Percentiles rank a stretch among this genome's conserved stretches.
Conservation (phyloP, 2,888 invertebrate genomes). For the Ormyrus pomaceus region DNA sequence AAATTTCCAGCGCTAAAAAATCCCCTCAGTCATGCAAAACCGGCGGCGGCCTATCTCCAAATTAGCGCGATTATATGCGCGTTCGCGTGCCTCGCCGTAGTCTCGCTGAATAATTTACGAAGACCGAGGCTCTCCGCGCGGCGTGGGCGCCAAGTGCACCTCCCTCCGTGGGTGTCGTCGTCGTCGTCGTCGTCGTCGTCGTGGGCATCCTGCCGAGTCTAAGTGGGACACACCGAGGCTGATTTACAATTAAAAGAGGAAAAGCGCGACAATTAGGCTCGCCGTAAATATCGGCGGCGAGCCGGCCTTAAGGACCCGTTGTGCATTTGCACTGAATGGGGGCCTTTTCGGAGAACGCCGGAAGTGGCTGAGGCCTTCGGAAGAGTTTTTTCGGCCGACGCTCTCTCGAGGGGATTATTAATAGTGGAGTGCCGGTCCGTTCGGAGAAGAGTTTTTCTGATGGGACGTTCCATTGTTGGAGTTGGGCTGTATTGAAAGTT, state of each 20-base stretch:
- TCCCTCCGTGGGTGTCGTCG: slow-evolving; percentile 12
- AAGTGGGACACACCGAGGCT: background rate
- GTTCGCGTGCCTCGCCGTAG: slow-evolving; percentile 1
- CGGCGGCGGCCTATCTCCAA: slow-evolving; percentile 26
- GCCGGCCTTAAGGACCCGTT: slow-evolving; percentile 32
- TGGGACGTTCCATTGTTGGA: too few species aligned
- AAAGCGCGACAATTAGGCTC: background rate
- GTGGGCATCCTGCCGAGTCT: slow-evolving; percentile 29
- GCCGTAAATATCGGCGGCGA: background rate
- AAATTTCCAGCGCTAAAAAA: too few species aligned
- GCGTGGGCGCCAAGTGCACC: background rate
- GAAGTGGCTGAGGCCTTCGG: too few species aligned
- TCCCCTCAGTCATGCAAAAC: background rate
- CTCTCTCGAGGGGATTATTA: too few species aligned
- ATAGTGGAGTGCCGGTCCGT: too few species aligned
- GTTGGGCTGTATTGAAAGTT: too few species aligned
- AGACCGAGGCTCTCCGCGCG: background rate
- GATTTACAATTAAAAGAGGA: slow-evolving; percentile 41
- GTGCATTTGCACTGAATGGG: background rate
- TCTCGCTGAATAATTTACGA: slow-evolving; percentile 31
- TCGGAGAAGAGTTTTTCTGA: too few species aligned
- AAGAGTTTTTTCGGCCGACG: too few species aligned
- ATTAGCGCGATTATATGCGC: slow-evolving; percentile 34
- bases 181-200: background rate
- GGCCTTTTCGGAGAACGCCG: too few species aligned